A percentile compares a stretch with the other conserved stretches of the same genome.
Evolutionary conservation across 2,888 invertebrate genomes (phyloP).

Genomic region (Chalcis sispes): DNA sequence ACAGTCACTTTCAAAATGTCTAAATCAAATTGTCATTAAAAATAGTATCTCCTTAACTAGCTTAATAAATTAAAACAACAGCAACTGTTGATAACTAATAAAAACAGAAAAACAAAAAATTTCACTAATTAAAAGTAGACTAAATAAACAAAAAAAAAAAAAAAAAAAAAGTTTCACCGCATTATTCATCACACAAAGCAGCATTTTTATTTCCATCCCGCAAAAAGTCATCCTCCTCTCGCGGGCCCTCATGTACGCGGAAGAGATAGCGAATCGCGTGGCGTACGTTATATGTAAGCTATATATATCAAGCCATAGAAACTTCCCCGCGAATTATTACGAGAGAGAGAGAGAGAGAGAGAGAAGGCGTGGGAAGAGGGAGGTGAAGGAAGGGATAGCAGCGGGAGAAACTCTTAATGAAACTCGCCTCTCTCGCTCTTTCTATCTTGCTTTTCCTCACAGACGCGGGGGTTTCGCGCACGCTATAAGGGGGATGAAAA

Average conservation of each 20-base stretch:
- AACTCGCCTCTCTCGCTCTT: slow-evolving; percentile 14
- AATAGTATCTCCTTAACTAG: too few relatives aligned
- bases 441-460: slow-evolving; percentile 1
- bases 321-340: slow-evolving; percentile 38
- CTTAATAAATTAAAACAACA: too few relatives aligned
- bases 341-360: background rate
- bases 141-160: background rate
- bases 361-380: background rate
- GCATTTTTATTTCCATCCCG: too few relatives aligned
- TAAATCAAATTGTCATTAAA: too few relatives aligned
- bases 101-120: too few relatives aligned
- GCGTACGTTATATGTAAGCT: background rate
- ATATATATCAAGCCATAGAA: background rate
- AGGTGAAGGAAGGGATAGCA: background rate
- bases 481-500: slow-evolving; percentile 37
- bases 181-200: too few relatives aligned
- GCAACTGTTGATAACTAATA: too few relatives aligned
- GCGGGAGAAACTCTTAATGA: slow-evolving; percentile 40
- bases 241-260: background rate
- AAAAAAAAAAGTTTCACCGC: background rate
- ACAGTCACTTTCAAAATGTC: too few relatives aligned
- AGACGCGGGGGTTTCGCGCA: slow-evolving; percentile 16
- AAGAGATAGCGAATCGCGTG: background rate
- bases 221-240: too few relatives aligned
- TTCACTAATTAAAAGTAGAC: too few relatives aligned